Base-by-base conservation (phyloP, 2,797 vertebrate genomes). In the Tachyglossus aculeatus region DNA sequence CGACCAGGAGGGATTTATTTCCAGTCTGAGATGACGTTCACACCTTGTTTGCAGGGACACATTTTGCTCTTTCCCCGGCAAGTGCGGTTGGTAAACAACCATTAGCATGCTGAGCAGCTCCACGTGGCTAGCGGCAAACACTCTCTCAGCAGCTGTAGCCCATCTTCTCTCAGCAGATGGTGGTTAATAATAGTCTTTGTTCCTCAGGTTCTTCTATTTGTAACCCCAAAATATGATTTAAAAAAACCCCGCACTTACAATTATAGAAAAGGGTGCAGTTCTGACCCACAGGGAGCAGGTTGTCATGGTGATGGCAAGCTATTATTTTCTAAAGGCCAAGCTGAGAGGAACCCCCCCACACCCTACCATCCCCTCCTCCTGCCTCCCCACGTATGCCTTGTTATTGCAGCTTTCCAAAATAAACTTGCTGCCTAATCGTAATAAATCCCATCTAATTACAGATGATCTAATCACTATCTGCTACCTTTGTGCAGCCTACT, bases 141-240 rank as follows among this genome's bases (percentile, higher is more conserved):
- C 77, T 64, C 79, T 88, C 84, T 77, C 48, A 54, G 88, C 87
- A 89, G 68, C 66, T 55, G 80, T 88, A 85, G 82, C 81, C 83
- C 90, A 86, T 68, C 58, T 73, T 74, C 82, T 88, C 81, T 90
- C 80, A 82, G 83, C 92, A 90, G 85, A 90, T 89, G 88, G 80
- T 74, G 88, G 90, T 88, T 93, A 92, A 92, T 92, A 91, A 93
- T 84, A 89, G 80, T 67, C 71, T 90, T 91, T 90, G 82, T 89
- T 92, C 81, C 74, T 50, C 48, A 67, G 71, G 74, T 83, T 85
- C 48, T 86, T 89, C 74, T 45, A 64, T 79, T 90, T 79, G 79
- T 70, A 82, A 57, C 34, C 56, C 33, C 68, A 53, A 72, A 90
- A 83, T 75, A 72, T 59, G 57, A 75, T 43, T 80, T 81, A 80